Evolutionary conservation across 2,888 invertebrate species (phyloP).

Genomic region (Helicoverpa assulta): DNA sequence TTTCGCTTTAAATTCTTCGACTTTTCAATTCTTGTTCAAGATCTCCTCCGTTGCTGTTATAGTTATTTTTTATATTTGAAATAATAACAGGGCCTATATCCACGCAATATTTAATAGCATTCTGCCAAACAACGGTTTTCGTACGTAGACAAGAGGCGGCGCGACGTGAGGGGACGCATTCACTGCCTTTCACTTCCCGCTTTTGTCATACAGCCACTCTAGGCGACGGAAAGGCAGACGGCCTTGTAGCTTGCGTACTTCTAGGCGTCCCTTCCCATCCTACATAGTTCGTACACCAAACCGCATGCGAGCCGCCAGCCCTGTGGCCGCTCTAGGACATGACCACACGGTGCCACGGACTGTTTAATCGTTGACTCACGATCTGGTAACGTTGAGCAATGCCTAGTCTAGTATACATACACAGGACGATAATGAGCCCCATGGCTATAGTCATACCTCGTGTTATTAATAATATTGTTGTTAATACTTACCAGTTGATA

Average conservation of each 20-base stretch:
- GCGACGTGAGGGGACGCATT: slow-evolving; percentile 86
- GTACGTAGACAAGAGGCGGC: slow-evolving; percentile 73
- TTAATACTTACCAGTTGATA: slow-evolving; percentile 30
- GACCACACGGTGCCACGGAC: slow-evolving; percentile 14
- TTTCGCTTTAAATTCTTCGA: too few species aligned
- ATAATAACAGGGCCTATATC: slow-evolving; percentile 21
- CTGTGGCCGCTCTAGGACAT: slow-evolving; percentile 22
- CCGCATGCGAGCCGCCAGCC: slow-evolving; percentile 35
- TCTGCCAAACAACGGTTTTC: slow-evolving; percentile 68
- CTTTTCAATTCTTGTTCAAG: too few species aligned
- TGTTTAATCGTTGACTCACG: slow-evolving; percentile 27
- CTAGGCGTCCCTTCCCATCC: slow-evolving; percentile 84
- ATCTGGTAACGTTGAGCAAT: slow-evolving; percentile 20
- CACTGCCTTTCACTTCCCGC: slow-evolving; percentile 90
- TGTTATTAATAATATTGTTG: slow-evolving; percentile 26
- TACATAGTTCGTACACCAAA: slow-evolving; percentile 66
- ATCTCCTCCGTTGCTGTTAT: too few species aligned
- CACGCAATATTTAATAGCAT: slow-evolving; percentile 52
- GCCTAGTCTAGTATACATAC: slow-evolving; percentile 10
- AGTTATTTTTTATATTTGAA: background rate
- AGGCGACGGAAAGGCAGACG: slow-evolving; percentile 86
- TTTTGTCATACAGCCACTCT: slow-evolving; percentile 87
- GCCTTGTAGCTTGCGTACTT: slow-evolving; percentile 86
- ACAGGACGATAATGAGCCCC: slow-evolving; percentile 30
- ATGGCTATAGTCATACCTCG: slow-evolving; percentile 35